Conservation (phyloP, 2,797 vertebrate genomes). For the Mus caroli region DNA sequence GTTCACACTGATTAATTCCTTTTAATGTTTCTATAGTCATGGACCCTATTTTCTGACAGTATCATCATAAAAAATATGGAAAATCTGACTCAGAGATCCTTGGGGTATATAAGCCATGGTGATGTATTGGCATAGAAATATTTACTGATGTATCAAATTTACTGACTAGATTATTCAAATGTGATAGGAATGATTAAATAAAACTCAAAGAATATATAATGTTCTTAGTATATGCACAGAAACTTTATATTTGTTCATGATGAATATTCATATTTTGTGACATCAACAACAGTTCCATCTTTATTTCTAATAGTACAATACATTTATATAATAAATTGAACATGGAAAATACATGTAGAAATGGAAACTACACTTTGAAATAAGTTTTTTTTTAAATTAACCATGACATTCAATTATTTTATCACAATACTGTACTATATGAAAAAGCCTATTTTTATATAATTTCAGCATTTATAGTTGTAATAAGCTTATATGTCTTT, state of each 20-base stretch:
- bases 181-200: constrained; percentile 8
- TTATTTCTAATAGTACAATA: neutral
- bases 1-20: neutral
- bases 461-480: neutral
- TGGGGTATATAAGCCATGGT: neutral
- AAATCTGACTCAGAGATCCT: neutral
- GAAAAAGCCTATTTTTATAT: neutral
- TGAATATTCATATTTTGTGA: neutral
- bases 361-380: neutral
- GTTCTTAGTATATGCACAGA: neutral
- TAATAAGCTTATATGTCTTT: neutral
- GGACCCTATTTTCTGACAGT: neutral
- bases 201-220: neutral
- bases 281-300: neutral
- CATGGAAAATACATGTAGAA: neutral
- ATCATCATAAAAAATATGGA: neutral
- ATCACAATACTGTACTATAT: neutral
- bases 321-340: constrained; percentile 30
- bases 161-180: constrained; percentile 10
- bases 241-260: neutral
- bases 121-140: neutral
- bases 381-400: neutral
- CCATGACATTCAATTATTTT: neutral
- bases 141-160: neutral
- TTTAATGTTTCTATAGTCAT: neutral